These are phyloP conservation scores for Stenichneumon culpator DNA, from an alignment of 2,888 invertebrate genomes.

Conservation along the genomic window DNA sequence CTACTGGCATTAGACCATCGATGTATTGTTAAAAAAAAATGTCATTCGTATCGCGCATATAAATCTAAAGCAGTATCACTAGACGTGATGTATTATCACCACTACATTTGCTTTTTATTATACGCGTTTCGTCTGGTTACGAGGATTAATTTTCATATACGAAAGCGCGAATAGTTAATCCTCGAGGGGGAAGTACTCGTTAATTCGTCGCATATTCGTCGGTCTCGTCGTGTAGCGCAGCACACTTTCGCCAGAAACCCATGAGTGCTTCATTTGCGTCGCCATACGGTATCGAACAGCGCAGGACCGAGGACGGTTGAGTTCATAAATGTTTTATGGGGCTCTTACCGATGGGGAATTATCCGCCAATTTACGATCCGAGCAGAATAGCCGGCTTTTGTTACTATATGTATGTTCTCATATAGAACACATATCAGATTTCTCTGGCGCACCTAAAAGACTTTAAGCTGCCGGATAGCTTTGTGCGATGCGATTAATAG, in stretches of 20 bases:
- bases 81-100: background rate
- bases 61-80: background rate
- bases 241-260: constrained; percentile 33
- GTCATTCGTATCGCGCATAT: constrained; percentile 6
- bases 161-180: constrained; percentile 37
- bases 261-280: constrained; percentile 51
- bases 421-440: constrained; percentile 26
- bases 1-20: background rate
- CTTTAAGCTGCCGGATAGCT: background rate
- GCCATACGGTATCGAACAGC: constrained; percentile 38
- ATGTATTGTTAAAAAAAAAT: constrained; percentile 4
- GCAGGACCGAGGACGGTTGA: constrained; percentile 67
- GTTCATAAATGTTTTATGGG: constrained; percentile 77
- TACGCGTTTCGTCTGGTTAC: background rate
- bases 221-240: constrained; percentile 16
- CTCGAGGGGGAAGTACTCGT: constrained; percentile 23
- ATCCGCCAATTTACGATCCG: constrained; percentile 78
- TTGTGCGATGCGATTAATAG: background rate
- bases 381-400: constrained; percentile 29
- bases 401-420: constrained; percentile 12
- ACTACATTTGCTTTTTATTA: background rate
- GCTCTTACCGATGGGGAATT: constrained; percentile 70
- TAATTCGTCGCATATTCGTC: constrained; percentile 36
- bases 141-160: constrained; percentile 28
- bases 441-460: background rate